Evolutionary conservation across 2,113 vertebrate species (phyloP), one percentile per base, ranked within the genome.

Genomic region (Melanerpes aurifrons): DNA sequence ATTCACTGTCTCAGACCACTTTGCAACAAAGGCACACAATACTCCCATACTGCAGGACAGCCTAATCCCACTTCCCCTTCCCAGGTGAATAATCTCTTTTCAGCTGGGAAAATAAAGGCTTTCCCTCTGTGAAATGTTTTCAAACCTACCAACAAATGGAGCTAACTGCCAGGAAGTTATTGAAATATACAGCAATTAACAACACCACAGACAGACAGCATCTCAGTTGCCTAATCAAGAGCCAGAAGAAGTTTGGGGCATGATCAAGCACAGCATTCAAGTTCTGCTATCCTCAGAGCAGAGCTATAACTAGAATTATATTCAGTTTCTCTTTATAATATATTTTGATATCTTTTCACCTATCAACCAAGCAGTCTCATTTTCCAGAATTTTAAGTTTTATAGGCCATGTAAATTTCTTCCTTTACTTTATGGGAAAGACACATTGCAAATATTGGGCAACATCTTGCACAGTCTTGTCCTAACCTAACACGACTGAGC

Each of bases 401-500:
- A 82, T 94, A 93, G 67, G 12, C 24, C 67, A 90, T 86, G 93
- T 88, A 45, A 58, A 16, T 78, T 89, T 94, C 73, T 86, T 75
- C 62, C 54, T 95, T 83, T 91, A 21, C 62, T 95, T 88, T 86
- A 91, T 94, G 90, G 87, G 90, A 95, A 96, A 94, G 87, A 92
- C 90, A 86, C 37, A 75, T 81, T 94, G 76, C 90, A 94, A 94
- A 94, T 50, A 91, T 69, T 94, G 93, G 86, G 87, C 82, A 91
- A 95, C 0, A 1, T 86, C 76, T 92, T 74, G 45, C 76, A 75
- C 92, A 92, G 86, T 92, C 91, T 90, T 94, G 93, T 93, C 90
- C 89, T 96, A 95, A 95, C 91, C 94, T 94, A 95, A 93, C 91
- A 95, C 6, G 58, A 75, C 95, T 86, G 85, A 92, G 86, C 73